Percentiles rank a stretch among this genome's conserved stretches.
Evolutionary conservation across 2,888 invertebrate species (phyloP).

Genomic region (Acleris holmiana): DNA sequence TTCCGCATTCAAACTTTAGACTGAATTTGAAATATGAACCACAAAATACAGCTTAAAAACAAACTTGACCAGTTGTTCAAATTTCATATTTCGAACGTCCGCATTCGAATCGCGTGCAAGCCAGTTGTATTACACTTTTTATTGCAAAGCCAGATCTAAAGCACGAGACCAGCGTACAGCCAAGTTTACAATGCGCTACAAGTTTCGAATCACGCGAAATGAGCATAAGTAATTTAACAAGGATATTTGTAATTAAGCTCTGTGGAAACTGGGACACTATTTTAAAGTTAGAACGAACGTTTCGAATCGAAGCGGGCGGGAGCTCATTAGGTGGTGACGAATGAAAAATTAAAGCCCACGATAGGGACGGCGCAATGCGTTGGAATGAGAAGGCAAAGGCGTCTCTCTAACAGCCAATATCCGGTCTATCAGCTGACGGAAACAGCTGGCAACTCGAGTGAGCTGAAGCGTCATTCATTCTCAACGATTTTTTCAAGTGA

Average conservation of each 20-base stretch:
- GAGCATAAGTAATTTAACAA: slow-evolving; percentile 33
- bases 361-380: slow-evolving; percentile 48
- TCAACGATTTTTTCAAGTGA: slow-evolving; percentile 48
- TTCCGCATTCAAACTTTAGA: slow-evolving; percentile 19
- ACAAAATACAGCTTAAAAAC: slow-evolving; percentile 30
- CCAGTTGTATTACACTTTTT: slow-evolving; percentile 44
- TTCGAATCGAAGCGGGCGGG: slow-evolving; percentile 47
- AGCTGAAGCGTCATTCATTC: slow-evolving; percentile 64
- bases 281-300: slow-evolving; percentile 11
- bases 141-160: slow-evolving; percentile 54
- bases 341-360: slow-evolving; percentile 65
- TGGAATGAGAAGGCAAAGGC: slow-evolving; percentile 54
- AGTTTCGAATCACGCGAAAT: slow-evolving; percentile 64
- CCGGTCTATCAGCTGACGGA: slow-evolving; percentile 82
- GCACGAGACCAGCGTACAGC: slow-evolving; percentile 51
- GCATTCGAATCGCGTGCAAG: slow-evolving; percentile 57
- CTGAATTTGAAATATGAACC: slow-evolving; percentile 32
- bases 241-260: slow-evolving; percentile 29
- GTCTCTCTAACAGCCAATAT: slow-evolving; percentile 78
- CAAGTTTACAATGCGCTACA: slow-evolving; percentile 52
- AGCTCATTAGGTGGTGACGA: slow-evolving; percentile 63
- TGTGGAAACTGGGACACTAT: slow-evolving; percentile 16
- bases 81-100: slow-evolving; percentile 53
- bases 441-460: slow-evolving; percentile 76
- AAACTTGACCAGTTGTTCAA: slow-evolving; percentile 43